These are phyloP conservation scores for Scolopax mira DNA, from an alignment of 2,113 vertebrate genomes.

Conservation along the genomic window DNA sequence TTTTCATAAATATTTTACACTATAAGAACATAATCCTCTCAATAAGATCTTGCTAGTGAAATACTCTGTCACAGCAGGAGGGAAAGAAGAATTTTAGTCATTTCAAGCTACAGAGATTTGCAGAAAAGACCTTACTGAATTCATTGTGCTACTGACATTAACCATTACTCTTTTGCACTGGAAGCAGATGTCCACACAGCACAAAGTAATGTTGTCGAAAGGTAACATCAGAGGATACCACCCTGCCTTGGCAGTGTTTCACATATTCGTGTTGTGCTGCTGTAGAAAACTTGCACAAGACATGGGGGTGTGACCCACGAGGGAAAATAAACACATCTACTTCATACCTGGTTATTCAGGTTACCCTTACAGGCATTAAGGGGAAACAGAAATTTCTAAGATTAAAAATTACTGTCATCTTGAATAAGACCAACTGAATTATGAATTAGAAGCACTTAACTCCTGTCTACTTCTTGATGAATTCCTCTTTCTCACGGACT, in stretches of 20 bases:
- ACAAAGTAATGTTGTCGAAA: background rate
- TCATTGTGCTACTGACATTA: fast-evolving
- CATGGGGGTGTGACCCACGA: background rate
- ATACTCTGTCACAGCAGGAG: background rate
- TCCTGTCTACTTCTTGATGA: background rate
- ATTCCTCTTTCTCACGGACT: background rate
- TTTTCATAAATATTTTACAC: background rate
- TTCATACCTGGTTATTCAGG: background rate
- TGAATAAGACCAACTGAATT: background rate
- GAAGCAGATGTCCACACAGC: background rate
- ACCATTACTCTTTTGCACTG: background rate
- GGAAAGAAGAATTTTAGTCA: background rate
- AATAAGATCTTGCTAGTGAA: background rate
- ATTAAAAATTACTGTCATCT: background rate
- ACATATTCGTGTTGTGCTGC: background rate
- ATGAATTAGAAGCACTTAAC: background rate
- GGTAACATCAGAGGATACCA: background rate
- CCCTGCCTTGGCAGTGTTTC: background rate
- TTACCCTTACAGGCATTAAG: background rate
- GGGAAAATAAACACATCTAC: fast-evolving
- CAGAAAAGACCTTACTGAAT: background rate
- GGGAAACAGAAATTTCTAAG: background rate
- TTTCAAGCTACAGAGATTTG: background rate
- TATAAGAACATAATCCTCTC: background rate
- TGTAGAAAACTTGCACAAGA: background rate